These are phyloP conservation scores for Coenonympha arcania DNA, from an alignment of 2,888 invertebrate genomes.

Conservation along the genomic window DNA sequence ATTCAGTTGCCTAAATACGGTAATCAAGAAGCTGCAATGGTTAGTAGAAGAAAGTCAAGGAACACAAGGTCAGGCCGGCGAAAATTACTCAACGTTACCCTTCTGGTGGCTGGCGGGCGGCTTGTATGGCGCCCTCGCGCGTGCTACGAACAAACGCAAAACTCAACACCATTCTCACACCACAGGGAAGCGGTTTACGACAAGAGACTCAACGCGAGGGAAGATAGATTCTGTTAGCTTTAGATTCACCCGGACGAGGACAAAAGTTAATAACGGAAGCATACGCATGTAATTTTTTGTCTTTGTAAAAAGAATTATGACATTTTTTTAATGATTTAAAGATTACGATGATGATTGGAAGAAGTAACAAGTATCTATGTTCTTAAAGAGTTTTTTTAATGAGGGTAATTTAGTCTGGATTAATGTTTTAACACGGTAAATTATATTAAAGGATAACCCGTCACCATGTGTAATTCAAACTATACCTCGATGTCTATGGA, in stretches of 20 bases:
- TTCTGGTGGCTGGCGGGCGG: slow-evolving; percentile 66
- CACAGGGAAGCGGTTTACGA: slow-evolving; percentile 31
- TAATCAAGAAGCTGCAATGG: slow-evolving; percentile 54
- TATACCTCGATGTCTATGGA: slow-evolving; percentile 67
- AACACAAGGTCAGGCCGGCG: slow-evolving; percentile 48
- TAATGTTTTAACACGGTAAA: too few species aligned
- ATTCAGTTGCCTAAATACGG: slow-evolving; percentile 61
- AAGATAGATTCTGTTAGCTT: slow-evolving; percentile 15
- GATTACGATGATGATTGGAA: not conserved
- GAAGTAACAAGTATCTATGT: too few species aligned
- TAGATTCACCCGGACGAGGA: slow-evolving; percentile 28
- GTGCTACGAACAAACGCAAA: slow-evolving; percentile 68
- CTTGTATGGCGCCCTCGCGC: slow-evolving; percentile 59
- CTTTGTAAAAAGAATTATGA: not conserved
- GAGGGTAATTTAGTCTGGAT: too few species aligned
- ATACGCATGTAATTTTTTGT: slow-evolving; percentile 4
- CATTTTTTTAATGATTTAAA: slow-evolving; percentile 6
- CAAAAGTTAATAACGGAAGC: slow-evolving; percentile 27
- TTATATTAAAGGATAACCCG: slow-evolving; percentile 30
- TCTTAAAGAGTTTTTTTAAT: too few species aligned
- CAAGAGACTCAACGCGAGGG: not conserved
- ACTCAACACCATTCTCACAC: slow-evolving; percentile 62
- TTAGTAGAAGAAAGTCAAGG: slow-evolving; percentile 57
- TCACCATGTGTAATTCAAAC: slow-evolving; percentile 36
- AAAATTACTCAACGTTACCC: slow-evolving; percentile 63